Base-by-base conservation (phyloP, 2,113 vertebrate species). In the Ardeotis arabs region DNA sequence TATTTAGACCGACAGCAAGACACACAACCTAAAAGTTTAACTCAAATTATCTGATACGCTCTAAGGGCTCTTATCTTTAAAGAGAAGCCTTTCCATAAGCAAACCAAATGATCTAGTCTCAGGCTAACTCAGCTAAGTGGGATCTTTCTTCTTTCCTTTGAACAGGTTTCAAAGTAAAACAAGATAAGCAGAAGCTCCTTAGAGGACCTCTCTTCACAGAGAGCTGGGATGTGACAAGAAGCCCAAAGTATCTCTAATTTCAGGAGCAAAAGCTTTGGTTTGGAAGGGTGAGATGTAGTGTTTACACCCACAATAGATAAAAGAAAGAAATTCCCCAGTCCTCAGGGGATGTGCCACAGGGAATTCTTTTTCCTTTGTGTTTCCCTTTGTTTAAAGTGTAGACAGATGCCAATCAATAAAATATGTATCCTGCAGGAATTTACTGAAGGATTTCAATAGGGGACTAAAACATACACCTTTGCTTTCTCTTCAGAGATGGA, bases 81-180 rank as follows among this genome's bases (percentile, higher is more conserved):
- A 97, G 91, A 50, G 80, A 95, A 91, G 78, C 64, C 74, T 96
- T 91, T 82, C 88, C 91, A 93, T 96, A 96, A 97, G 92, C 89
- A 94, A 92, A 89, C 87, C 59, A 91, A 96, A 84, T 92, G 87
- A 84, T 95, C 92, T 75, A 89, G 75, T 83, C 88, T 83, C 81
- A 81, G 49, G 62, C 89, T 88, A 94, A 90, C 95, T 87, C 84
- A 67, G 82, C 86, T 93, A 97, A 97, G 95, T 93, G 93, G 90
- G 89, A 93, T 91, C 95, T 97, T 95, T 96, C 93, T 94, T 97
- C 83, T 97, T 87, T 62, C 89, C 97, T 98, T 97, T 98, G 97
- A 98, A 97, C 76, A 79, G 52, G 62, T 97, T 97, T 98, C 97
- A 98, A 98, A 98, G 97, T 91, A 78, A 97, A 98, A 95, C 93